Percentiles rank a stretch among this genome's conserved stretches.
Evolutionary conservation across 2,888 invertebrate species (phyloP).

Genomic region (Aphodius sticticus): DNA sequence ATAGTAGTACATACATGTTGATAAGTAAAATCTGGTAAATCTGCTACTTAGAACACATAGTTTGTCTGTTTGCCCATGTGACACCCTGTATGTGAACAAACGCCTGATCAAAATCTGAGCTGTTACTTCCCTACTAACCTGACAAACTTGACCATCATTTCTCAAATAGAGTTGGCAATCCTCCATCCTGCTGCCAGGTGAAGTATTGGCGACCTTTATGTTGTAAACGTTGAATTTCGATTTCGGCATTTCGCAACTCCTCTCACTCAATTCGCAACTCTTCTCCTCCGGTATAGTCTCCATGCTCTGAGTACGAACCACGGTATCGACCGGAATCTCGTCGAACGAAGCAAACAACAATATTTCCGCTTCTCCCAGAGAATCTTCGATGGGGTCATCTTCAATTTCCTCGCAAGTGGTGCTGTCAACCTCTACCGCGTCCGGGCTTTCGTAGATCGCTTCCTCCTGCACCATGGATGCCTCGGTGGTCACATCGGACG

Average conservation of each 20-base stretch:
- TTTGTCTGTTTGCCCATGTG: too few relatives aligned
- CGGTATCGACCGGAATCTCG: background rate
- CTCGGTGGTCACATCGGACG: background rate
- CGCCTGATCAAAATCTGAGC: too few relatives aligned
- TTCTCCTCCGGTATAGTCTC: conserved; percentile 1
- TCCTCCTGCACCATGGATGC: background rate
- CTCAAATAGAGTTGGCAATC: background rate
- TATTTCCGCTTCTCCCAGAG: background rate
- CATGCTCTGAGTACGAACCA: background rate
- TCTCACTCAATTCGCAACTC: conserved; percentile 5
- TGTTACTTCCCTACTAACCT: background rate
- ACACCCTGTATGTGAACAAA: too few relatives aligned
- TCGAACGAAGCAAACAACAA: background rate
- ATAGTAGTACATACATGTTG: too few relatives aligned
- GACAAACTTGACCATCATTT: background rate
- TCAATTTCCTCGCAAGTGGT: conserved; percentile 4
- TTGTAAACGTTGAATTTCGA: background rate
- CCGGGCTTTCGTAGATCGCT: background rate
- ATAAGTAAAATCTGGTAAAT: too few relatives aligned
- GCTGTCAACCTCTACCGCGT: background rate
- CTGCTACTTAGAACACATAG: too few relatives aligned
- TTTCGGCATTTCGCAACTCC: background rate
- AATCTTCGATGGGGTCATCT: background rate
- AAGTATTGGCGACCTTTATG: background rate
- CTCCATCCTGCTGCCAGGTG: background rate